Base-by-base conservation (phyloP, 2,113 vertebrate species). In the Sinocyclocheilus anophthalmus region DNA sequence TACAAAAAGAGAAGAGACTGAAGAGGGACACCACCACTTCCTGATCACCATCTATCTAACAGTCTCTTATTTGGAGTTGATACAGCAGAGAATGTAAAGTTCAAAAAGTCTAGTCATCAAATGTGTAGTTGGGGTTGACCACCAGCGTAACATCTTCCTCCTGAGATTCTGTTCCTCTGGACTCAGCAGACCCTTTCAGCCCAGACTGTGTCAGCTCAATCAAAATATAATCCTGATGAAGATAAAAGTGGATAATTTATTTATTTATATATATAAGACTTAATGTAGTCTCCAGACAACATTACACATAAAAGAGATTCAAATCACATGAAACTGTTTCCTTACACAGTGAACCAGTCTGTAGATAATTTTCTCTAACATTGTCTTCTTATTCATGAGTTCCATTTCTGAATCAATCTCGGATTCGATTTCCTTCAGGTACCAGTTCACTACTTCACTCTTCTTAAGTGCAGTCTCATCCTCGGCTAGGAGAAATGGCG, bases 401-500 rank as follows among this genome's bases (percentile, higher is more conserved):
- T 99, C 96, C 88, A 97, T 95, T 94, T 99, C 98, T 3, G 97
- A 98, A 86, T 99, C 97, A 6, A 99, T 99, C 94, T 99, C 98
- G 0, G 97, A 96, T 93, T 99, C 98, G 0, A 99, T 97, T 94
- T 99, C 98, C 88, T 99, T 98, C 89, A 99, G 94, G 87, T 99
- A 99, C 98, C 98, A 99, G 91, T 99, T 99, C 88, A 99, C 94
- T 82, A 99, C 96, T 1, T 96, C 96, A 2, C 94, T 97, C 84
- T 94, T 99, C 92, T 95, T 98, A 90, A 98, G 95, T 5, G 96
- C 93, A 3, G 93, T 94, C 88, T 99, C 98, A 0, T 98, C 96
- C 39, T 99, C 97, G 85, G 95, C 97, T 99, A 16, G 90, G 2
- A 88, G 16, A 76, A 57, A 83, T 0, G 61, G 53, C 22, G n/a